Evolutionary conservation across 2,888 invertebrate species (phyloP).

Genomic region (Pristionchus arcanus): DNA sequence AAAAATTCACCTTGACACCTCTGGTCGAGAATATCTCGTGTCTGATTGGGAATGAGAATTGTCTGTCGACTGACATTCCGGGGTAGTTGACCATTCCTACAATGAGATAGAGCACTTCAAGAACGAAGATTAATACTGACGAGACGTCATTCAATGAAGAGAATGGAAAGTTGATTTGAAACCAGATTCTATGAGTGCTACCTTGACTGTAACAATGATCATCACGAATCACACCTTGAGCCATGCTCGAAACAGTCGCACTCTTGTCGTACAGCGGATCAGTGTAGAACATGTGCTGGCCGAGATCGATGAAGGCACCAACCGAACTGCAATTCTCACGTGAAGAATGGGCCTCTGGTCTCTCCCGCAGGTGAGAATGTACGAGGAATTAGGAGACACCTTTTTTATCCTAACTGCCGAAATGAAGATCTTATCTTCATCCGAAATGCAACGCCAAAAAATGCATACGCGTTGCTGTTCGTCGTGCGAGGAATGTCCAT

Average conservation of each 20-base stretch:
- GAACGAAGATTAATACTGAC: no score
- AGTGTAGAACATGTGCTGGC: background rate
- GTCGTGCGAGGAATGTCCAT: conserved; percentile 60
- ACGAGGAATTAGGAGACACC: no score
- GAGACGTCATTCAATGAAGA: no score
- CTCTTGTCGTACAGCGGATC: background rate
- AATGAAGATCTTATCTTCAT: no score
- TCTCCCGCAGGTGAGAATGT: no score
- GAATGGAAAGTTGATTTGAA: no score
- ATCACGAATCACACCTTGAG: conserved; percentile 60
- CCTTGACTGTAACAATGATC: conserved; percentile 69
- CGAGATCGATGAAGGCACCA: conserved; percentile 1
- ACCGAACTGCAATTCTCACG: background rate
- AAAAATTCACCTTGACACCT: conserved; percentile 83
- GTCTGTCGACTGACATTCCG: conserved; percentile 62
- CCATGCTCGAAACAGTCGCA: conserved; percentile 56
- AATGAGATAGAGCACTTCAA: no score
- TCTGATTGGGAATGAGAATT: conserved; percentile 67
- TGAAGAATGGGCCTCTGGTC: no score
- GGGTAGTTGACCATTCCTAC: conserved; percentile 62
- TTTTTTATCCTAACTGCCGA: no score
- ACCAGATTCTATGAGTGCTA: conserved; percentile 67
- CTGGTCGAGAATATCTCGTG: conserved; percentile 87
- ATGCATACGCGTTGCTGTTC: conserved; percentile 52
- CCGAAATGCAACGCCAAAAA: no score